Base-by-base conservation (phyloP, 2,888 invertebrate genomes). In the Zonitis immaculata region DNA sequence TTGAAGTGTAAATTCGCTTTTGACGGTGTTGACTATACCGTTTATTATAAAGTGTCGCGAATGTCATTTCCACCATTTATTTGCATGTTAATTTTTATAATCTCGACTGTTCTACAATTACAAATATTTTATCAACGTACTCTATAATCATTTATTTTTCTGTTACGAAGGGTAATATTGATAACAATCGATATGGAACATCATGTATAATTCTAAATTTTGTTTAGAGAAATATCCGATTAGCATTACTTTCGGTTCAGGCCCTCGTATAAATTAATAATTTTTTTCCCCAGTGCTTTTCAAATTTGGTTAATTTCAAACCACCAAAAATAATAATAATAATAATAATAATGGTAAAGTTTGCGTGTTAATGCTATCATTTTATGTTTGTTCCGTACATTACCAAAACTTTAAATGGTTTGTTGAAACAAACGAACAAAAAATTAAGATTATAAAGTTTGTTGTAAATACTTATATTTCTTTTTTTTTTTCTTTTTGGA, bases 11-110 rank as follows among this genome's bases (percentile, higher is more conserved):
- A 35, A 35, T 35, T 35, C 9, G 16, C 16, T 35, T 35, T 35
- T 35, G 35, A 35, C 16, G 8, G n/a, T n/a, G n/a, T n/a, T n/a
- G n/a, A n/a, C n/a, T n/a, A n/a, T n/a, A n/a, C n/a, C n/a, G n/a
- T n/a, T 28, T 28, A 3, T 3, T 28, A 28, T 28, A n/a, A 28
- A 28, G 28, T 28, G n/a, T 28, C 28, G 28, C 2, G 28, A 8
- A 7, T 27, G 6, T 4, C 27, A 3, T 25, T 5, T 27, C 27
- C 27, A 55, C n/a, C n/a, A n/a, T n/a, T n/a, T n/a, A 47, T 51
- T 46, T 51, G 55, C 54, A 54, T 51, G 54, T 51, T 54, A 54
- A 55, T 51, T 47, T 47, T 54, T 47, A 50, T 50, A 54, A 50
- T 51, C 48, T 44, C 16, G 49, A 45, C 48, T 44, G 48, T 52